Base-by-base conservation (phyloP, 2,113 vertebrate species). In the Oceanites oceanicus region DNA sequence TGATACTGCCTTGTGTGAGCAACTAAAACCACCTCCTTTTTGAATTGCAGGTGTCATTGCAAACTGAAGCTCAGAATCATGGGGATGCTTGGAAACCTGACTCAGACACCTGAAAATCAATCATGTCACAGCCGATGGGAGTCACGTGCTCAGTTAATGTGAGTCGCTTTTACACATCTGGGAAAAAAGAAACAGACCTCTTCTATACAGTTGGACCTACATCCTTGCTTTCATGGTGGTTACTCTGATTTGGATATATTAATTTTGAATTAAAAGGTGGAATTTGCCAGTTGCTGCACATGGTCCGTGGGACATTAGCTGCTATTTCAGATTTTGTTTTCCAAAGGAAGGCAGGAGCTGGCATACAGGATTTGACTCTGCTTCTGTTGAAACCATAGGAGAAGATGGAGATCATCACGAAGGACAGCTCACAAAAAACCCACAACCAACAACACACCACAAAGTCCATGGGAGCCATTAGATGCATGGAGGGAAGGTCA, bases 141-240 rank as follows among this genome's bases (percentile, higher is more conserved):
- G 21, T 56, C 34, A 53, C 1, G 3, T 1, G 1, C 5, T 10
- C 5, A 5, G 9, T 62, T 63, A 50, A 42, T 0, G 1, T 61
- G 34, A 71, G 75, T 26, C 23, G 9, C 18, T 8, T 67, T 40
- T 42, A 55, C 13, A 19, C 1, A 36, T 15, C 26, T 40, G 16
- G 49, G 36, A 50, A 44, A 66, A 80, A 74, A 79, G 27, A 53
- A 88, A 26, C 18, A 92, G 45, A 29, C 3, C 3, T 29, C 18
- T 84, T 78, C 42, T 62, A 2, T 23, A 40, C 25, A 32, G 6
- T 0, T 89, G 47, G 32, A 40, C 5, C 13, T 56, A 22, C 8
- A 11, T 27, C 15, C 16, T 71, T 58, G 19, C 16, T 50, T 71
- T 77, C 13, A 8, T 74, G 42, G 25, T 44, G 7, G 5, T 66